Percentiles rank a stretch among this genome's conserved stretches.
Evolutionary conservation across 2,888 invertebrate genomes (phyloP).

Genomic region (Zygothrica quintamaculata): DNA sequence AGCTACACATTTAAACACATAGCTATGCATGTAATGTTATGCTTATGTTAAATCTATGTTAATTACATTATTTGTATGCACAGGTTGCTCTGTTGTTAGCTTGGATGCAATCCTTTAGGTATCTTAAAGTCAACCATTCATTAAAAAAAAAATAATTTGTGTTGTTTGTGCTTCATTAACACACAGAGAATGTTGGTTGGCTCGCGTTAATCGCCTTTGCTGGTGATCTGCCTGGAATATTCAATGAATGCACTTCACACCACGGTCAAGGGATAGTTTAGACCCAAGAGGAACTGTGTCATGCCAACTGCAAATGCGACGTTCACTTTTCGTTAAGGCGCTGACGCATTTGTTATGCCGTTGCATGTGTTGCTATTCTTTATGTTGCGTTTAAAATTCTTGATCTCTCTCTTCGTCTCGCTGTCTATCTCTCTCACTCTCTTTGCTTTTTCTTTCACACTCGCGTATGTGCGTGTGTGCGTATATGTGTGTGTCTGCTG

Average conservation of each 20-base stretch:
- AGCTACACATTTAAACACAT: too few species aligned
- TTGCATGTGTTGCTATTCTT: slow-evolving; percentile 36
- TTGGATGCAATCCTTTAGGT: slow-evolving; percentile 4
- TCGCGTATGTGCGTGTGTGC: slow-evolving; percentile 8
- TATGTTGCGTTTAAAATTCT: slow-evolving; percentile 33
- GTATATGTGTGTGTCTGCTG: slow-evolving; percentile 26
- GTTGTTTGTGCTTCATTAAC: slow-evolving; percentile 42
- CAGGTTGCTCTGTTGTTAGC: too few species aligned
- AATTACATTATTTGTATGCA: too few species aligned
- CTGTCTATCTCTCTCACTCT: slow-evolving; percentile 5
- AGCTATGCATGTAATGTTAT: too few species aligned
- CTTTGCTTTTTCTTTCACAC: slow-evolving; percentile 18
- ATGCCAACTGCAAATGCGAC: slow-evolving; percentile 25
- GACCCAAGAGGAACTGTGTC: slow-evolving; percentile 1
- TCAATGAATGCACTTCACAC: slow-evolving; percentile 46
- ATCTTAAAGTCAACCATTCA: not conserved
- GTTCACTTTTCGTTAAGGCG: slow-evolving; percentile 55
- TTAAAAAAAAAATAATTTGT: not conserved
- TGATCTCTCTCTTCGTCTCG: slow-evolving; percentile 5
- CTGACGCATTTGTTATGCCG: slow-evolving; percentile 41
- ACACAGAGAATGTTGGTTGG: slow-evolving; percentile 49
- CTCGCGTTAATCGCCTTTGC: slow-evolving; percentile 52
- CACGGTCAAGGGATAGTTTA: slow-evolving; percentile 52
- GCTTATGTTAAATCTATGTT: too few species aligned
- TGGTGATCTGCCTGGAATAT: slow-evolving; percentile 49